Base-by-base conservation (phyloP, 2,888 invertebrate genomes). In the Eupeodes latifasciatus region DNA sequence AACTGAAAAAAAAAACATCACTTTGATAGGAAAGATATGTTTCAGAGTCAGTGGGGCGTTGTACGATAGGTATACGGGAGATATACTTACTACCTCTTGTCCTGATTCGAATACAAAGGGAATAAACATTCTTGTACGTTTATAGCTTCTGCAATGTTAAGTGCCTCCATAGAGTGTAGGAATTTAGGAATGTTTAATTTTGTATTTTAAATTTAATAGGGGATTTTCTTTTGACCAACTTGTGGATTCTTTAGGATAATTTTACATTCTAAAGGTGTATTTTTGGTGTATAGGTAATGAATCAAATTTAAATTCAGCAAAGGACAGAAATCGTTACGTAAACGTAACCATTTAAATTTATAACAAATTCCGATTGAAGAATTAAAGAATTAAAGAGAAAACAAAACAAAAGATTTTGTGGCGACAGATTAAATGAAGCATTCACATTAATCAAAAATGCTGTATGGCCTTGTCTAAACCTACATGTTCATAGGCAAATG, bases 121-220 rank as follows among this genome's bases (percentile, higher is more conserved):
- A 34, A 66, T 47, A 14, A 66, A 51, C 49, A 49, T 66, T 34
- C 10, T 49, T 5, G 9, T 40, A 4, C 10, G 5, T 51, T 66
- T 66, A 14, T 66, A 27, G 66, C 27, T 66, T 66, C 49, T 10
- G 9, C 5, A 64, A 47, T 66, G n/a, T n/a, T 14, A 14, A 66
- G 27, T 49, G 49, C 49, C 27, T 49, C 10, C 66, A 49, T 34
- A 49, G 9, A 49, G 62, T 11, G 40, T 2, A 19, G 10, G 4
- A 10, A n/a, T 62, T 1, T 16, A 34, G 7, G 5, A 40, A 40
- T 44, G 11, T 44, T 62, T 11, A 62, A 44, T 44, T 62, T 16
- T 62, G 3, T 61, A n/a, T 62, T 6, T 11, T 44, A 16, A 62
- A 16, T 62, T 62, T 19, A 62, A 40, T 62, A 62, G 16, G 40